Conservation (phyloP, 2,888 invertebrate species). For the Deroplatys truncata region DNA sequence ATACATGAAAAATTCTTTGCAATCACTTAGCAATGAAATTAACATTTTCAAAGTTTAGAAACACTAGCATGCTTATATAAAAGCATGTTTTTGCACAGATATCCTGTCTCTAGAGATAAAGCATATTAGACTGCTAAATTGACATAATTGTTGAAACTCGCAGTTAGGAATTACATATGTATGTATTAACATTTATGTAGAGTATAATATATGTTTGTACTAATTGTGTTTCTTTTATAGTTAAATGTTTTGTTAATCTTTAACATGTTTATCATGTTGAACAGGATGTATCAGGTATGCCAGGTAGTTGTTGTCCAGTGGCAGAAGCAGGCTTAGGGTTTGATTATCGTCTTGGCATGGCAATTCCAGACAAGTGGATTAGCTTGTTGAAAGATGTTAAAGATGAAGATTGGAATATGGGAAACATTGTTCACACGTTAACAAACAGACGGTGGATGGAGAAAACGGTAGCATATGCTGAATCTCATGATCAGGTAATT, state of each 20-base stretch:
- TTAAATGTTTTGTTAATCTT: not conserved
- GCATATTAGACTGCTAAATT: too few relatives aligned
- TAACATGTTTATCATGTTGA: not conserved
- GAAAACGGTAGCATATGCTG: slow-evolving; percentile 94
- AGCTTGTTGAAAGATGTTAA: slow-evolving; percentile 72
- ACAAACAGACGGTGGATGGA: slow-evolving; percentile 95
- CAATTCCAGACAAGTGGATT: slow-evolving; percentile 99
- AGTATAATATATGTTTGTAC: too few relatives aligned
- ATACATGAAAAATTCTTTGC: too few relatives aligned
- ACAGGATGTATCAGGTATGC: slow-evolving; percentile 98
- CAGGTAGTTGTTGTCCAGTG: slow-evolving; percentile 89
- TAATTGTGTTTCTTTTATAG: too few relatives aligned
- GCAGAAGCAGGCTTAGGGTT: slow-evolving; percentile 93
- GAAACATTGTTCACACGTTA: slow-evolving; percentile 85
- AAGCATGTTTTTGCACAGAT: too few relatives aligned
- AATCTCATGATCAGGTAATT: slow-evolving; percentile 91
- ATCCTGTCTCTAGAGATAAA: too few relatives aligned
- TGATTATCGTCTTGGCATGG: slow-evolving; percentile 98
- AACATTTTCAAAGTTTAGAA: too few relatives aligned
- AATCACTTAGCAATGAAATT: too few relatives aligned
- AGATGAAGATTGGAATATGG: slow-evolving; percentile 95
- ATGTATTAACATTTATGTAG: too few relatives aligned
- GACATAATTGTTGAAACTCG: too few relatives aligned
- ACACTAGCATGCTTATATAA: too few relatives aligned
- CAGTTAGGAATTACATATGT: too few relatives aligned